Base-by-base conservation (phyloP, 1,140 invertebrate genomes). In the Aculops lycopersici region DNA sequence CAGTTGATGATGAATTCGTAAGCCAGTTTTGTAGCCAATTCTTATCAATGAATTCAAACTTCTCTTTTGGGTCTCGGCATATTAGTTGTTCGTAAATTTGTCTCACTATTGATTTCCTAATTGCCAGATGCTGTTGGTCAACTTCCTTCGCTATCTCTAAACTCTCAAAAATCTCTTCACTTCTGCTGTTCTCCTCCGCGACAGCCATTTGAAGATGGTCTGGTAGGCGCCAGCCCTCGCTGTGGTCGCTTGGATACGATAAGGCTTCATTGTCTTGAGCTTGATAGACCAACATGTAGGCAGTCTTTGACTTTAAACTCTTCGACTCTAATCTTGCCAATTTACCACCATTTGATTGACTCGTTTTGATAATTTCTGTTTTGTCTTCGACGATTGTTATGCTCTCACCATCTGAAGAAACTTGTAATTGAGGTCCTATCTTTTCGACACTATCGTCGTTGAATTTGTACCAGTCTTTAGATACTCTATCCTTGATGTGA, bases 391-490 rank as follows among this genome's bases (percentile, higher is more conserved):
- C 24, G 8, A 31, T n/a, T 8, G 24, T 31, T 8, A 31, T 31
- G 24, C 24, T 31, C 24, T 31, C 24, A n/a, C 24, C 24, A 31
- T 31, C 24, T 8, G 8, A 8, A n/a, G 24, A 8, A n/a, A n/a
- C n/a, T n/a, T 31, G 24, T 31, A 31, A n/a, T 31, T 31, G 24
- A n/a, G 24, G 24, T 8, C 24, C 54, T 49, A 69, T 63, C 52
- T 64, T 63, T 40, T 69, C 64, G 18, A 71, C 67, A 48, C 59
- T 60, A 50, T 71, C 69, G 50, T 73, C 70, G 53, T 71, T 72
- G 47, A 71, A 71, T 38, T 48, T 47, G 35, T 35, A 48, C 48
- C 50, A 51, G 40, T 60, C 57, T 3, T 60, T 63, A 5, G 55
- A 52, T 15, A 56, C 56, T 43, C 60, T 60, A 48, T 69, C 59